These are phyloP conservation scores for Leuciscus idus DNA, from an alignment of 2,113 vertebrate genomes.

Conservation along the genomic window DNA sequence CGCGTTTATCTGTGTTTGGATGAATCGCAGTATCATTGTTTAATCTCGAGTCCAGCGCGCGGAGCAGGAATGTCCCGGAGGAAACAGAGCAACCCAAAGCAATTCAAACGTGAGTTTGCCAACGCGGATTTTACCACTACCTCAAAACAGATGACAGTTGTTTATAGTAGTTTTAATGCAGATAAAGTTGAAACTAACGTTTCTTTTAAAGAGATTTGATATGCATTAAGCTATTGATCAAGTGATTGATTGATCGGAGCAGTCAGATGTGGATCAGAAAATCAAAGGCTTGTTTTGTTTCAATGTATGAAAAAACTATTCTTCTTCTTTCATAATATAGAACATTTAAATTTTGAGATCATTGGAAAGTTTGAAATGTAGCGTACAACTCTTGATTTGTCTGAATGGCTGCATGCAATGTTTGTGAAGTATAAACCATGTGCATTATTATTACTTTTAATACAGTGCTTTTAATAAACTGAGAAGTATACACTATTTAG, in stretches of 20 bases:
- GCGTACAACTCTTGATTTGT: neutral
- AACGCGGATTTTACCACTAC: neutral
- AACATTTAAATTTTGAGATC: neutral
- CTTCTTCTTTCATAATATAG: neutral
- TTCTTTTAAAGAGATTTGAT: neutral
- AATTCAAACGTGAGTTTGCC: slow-evolving; percentile 88
- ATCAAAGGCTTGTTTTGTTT: neutral
- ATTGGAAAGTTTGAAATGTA: neutral
- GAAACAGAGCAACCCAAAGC: slow-evolving; percentile 90
- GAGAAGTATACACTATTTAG: neutral
- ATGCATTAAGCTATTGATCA: no score
- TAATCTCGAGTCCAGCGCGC: slow-evolving; percentile 60
- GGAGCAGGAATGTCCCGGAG: slow-evolving; percentile 84
- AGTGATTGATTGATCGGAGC: no score
- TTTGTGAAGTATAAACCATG: neutral
- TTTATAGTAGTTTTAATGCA: neutral
- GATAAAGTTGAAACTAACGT: neutral
- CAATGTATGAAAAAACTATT: neutral
- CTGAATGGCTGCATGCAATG: neutral
- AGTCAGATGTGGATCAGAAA: neutral
- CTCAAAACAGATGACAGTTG: neutral
- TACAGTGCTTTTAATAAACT: neutral
- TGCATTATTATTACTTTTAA: neutral
- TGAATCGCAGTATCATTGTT: slow-evolving; percentile 65
- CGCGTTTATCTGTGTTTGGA: slow-evolving; percentile 63